phyloP scores from a whole-genome alignment of 2,888 invertebrate species.

The Pseudoips prasinana region DNA sequence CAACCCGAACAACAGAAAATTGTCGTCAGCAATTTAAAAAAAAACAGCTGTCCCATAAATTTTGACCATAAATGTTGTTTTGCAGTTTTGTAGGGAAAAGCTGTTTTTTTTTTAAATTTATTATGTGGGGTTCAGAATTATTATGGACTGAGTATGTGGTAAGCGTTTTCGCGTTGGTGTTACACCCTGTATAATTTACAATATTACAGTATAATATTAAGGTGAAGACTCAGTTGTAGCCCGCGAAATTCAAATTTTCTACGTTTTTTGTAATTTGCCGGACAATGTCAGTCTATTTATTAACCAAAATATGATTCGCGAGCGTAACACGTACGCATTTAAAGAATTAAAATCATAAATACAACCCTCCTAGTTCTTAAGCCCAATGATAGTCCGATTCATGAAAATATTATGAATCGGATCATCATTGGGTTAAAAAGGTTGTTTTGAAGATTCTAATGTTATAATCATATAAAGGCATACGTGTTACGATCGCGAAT shows the following conservation, averaged over 20 bases:
- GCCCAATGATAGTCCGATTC: constrained; percentile 9
- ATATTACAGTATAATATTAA: constrained; percentile 12
- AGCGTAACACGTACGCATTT: constrained; percentile 11
- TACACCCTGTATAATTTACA: constrained; percentile 11
- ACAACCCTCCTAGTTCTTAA: constrained; percentile 10
- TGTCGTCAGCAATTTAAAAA: constrained; percentile 13
- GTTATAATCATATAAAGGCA: constrained; percentile 11
- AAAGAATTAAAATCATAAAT: constrained; percentile 9
- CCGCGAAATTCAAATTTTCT: constrained; percentile 11
- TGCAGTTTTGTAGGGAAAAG: constrained; percentile 13
- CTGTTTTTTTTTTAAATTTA: constrained; percentile 12
- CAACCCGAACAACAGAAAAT: constrained; percentile 12
- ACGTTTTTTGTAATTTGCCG: constrained; percentile 10
- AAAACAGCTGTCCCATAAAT: constrained; percentile 13
- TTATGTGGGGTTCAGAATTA: constrained; percentile 13
- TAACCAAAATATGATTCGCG: constrained; percentile 11
- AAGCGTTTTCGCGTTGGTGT: constrained; percentile 10
- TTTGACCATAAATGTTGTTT: constrained; percentile 12
- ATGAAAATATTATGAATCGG: constrained; percentile 8
- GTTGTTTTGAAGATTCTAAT: constrained; percentile 12
- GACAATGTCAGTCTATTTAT: constrained; percentile 11
- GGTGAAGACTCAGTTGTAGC: constrained; percentile 10
- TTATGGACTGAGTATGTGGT: constrained; percentile 10
- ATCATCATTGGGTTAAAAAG: constrained; percentile 11
- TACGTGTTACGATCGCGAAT: constrained; percentile 10